Evolutionary conservation across 2,113 vertebrate genomes (phyloP).

Genomic region (Lipophrys pholis): DNA sequence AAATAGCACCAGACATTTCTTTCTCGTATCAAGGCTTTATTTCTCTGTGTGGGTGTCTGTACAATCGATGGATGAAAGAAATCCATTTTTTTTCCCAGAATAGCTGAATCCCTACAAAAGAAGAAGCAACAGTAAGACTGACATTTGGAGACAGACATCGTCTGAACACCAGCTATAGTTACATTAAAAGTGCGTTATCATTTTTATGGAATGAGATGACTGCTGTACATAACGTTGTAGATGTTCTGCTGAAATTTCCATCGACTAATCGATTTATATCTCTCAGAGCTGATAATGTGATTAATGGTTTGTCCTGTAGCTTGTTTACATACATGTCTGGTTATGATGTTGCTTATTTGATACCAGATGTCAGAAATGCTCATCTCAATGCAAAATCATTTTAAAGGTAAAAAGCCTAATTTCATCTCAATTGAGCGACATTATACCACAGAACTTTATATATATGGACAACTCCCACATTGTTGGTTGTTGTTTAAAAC

Average conservation of each 20-base stretch:
- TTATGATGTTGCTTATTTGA: background rate
- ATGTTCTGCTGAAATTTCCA: slow-evolving; percentile 52
- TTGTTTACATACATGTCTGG: slow-evolving; percentile 17
- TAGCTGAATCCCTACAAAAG: background rate
- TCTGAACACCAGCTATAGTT: slow-evolving; percentile 40
- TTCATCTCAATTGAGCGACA: too few relatives aligned
- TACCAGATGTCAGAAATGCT: slow-evolving; percentile 4
- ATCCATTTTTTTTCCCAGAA: slow-evolving; percentile 1
- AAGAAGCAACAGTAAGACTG: background rate
- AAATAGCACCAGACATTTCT: slow-evolving; percentile 35
- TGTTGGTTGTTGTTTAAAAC: too few relatives aligned
- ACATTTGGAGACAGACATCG: slow-evolving; percentile 18
- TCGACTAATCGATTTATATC: slow-evolving; percentile 62
- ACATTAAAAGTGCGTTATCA: slow-evolving; percentile 33
- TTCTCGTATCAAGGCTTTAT: slow-evolving; percentile 18
- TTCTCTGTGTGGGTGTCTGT: background rate
- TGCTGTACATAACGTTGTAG: slow-evolving; percentile 40
- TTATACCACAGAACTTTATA: too few relatives aligned
- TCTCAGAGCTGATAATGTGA: slow-evolving; percentile 28
- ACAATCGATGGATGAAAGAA: slow-evolving; percentile 26
- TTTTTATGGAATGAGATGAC: slow-evolving; percentile 40
- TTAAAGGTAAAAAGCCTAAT: too few relatives aligned
- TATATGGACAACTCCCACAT: too few relatives aligned
- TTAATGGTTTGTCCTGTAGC: slow-evolving; percentile 59
- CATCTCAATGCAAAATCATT: background rate